Conservation (phyloP, 2,797 vertebrate genomes). For the Coilia nasus region DNA sequence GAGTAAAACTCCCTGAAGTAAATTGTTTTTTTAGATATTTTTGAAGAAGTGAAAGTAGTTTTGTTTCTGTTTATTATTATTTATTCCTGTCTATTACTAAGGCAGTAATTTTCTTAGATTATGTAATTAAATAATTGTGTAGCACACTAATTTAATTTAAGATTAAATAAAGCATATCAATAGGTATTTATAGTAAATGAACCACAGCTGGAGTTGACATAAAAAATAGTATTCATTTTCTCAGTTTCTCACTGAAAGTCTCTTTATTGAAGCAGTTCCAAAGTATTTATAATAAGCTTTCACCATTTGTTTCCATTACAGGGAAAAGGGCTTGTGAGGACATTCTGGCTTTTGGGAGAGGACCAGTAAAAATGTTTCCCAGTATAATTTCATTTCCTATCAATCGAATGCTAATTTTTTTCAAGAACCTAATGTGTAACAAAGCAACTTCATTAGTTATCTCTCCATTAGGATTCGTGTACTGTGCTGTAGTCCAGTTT, state of each 20-base stretch:
- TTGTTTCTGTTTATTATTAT: too few relatives aligned
- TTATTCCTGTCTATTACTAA: too few relatives aligned
- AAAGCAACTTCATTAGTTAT: slow-evolving; percentile 17
- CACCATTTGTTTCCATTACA: slow-evolving; percentile 42
- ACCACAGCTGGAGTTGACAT: slow-evolving; percentile 34
- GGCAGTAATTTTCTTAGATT: too few relatives aligned
- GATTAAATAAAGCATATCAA: neutral
- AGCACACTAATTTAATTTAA: slow-evolving; percentile 21
- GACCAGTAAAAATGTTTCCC: slow-evolving; percentile 34
- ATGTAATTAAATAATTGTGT: slow-evolving; percentile 11
- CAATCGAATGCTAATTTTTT: neutral
- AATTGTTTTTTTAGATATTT: too few relatives aligned
- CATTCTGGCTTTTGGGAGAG: slow-evolving; percentile 63
- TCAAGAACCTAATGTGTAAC: neutral
- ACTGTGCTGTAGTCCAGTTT: neutral
- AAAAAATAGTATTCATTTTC: slow-evolving; percentile 33
- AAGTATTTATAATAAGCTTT: slow-evolving; percentile 26
- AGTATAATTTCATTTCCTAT: slow-evolving; percentile 26
- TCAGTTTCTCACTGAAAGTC: slow-evolving; percentile 4
- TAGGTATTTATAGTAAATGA: slow-evolving; percentile 14
- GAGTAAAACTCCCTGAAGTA: too few relatives aligned
- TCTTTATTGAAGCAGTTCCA: slow-evolving; percentile 25
- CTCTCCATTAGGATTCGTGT: neutral
- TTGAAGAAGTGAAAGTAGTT: too few relatives aligned
- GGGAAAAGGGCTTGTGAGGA: slow-evolving; percentile 59